Conservation (phyloP, 2,113 vertebrate genomes). For the Anguilla japonica region DNA sequence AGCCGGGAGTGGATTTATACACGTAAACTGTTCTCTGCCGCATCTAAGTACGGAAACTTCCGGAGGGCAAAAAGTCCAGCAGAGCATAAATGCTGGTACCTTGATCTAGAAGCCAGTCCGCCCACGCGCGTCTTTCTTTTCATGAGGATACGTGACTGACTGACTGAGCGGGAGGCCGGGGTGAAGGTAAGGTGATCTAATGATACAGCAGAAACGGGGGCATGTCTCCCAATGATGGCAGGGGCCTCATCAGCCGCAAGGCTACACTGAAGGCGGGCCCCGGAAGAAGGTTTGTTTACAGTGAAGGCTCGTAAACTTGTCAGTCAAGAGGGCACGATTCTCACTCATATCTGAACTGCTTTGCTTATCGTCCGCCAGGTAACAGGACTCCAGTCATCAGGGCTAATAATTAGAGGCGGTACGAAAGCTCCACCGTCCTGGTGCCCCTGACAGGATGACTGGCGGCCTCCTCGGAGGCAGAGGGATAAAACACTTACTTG, state of each 20-base stretch:
- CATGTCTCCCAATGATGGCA: background rate
- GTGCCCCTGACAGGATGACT: conserved; percentile 38
- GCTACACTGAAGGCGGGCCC: conserved; percentile 46
- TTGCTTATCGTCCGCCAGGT: conserved; percentile 30
- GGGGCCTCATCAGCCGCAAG: conserved; percentile 38
- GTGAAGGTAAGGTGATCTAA: conserved; percentile 1
- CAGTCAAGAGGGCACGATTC: conserved; percentile 35
- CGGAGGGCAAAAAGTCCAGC: background rate
- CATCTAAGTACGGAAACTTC: background rate
- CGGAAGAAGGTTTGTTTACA: conserved; percentile 39
- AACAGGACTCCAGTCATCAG: conserved; percentile 42
- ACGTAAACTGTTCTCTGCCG: background rate
- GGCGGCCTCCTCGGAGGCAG: conserved; percentile 25
- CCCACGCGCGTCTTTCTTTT: background rate
- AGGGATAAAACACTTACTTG: conserved; percentile 46
- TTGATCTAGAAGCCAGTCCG: background rate
- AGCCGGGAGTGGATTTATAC: background rate
- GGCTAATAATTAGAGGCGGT: conserved; percentile 38
- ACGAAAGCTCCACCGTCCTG: conserved; percentile 26
- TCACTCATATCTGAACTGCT: conserved; percentile 29
- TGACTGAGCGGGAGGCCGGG: background rate
- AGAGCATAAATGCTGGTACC: background rate
- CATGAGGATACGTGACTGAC: background rate
- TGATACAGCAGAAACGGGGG: conserved; percentile 6
- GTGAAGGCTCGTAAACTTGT: conserved; percentile 39